A percentile compares a stretch with the other conserved stretches of the same genome.
Conservation (phyloP, 2,113 vertebrate genomes). For the Struthio camelus region DNA sequence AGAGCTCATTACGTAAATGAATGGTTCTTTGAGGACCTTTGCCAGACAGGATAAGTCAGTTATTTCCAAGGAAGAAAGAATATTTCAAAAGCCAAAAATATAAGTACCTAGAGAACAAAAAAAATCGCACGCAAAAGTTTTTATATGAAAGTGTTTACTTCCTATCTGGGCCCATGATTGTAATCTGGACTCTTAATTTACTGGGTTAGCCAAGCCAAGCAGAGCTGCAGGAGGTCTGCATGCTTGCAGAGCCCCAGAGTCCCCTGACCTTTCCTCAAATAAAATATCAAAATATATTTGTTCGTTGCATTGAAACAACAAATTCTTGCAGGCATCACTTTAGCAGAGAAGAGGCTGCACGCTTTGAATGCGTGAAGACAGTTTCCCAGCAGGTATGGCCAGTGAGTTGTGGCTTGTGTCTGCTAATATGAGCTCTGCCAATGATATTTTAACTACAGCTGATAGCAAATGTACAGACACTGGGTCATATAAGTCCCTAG, state of each 20-base stretch:
- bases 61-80: not conserved
- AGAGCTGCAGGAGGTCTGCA: not conserved
- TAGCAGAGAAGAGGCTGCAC: not conserved
- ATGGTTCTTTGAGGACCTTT: not conserved
- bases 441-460: not conserved
- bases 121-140: not conserved
- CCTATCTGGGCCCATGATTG: too few species aligned
- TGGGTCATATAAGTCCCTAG: not conserved
- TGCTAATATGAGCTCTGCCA: not conserved
- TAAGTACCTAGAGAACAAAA: not conserved
- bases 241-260: not conserved
- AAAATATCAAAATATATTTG: not conserved
- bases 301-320: not conserved
- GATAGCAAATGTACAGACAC: not conserved
- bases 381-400: not conserved
- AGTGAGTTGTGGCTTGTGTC: not conserved
- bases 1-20: not conserved
- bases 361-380: not conserved
- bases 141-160: not conserved
- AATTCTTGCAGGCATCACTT: not conserved
- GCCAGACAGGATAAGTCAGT: not conserved
- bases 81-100: not conserved
- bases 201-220: not conserved
- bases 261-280: not conserved
- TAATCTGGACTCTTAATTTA: not conserved